Percentiles rank a stretch among this genome's conserved stretches.
Evolutionary conservation across 2,113 vertebrate species (phyloP).

Genomic region (Lampris incognitus): DNA sequence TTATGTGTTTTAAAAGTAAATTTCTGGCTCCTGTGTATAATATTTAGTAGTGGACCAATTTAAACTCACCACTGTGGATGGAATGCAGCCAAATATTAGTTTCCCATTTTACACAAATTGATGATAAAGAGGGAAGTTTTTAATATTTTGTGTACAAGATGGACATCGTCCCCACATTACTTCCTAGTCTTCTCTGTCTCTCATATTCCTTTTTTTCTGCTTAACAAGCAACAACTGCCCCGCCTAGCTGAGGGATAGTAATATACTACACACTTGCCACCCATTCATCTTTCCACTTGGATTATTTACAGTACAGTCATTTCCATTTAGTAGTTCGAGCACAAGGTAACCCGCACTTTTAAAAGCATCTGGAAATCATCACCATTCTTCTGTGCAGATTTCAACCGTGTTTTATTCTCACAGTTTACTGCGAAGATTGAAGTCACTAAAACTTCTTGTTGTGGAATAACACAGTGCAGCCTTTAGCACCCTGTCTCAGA

Average conservation of each 20-base stretch:
- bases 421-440: conserved; percentile 24
- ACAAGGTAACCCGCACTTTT: not conserved
- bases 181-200: too few relatives aligned
- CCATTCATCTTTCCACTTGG: not conserved
- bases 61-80: conserved; percentile 5
- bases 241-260: not conserved
- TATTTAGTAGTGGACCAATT: not conserved
- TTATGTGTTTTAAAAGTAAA: too few relatives aligned
- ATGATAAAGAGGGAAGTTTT: not conserved
- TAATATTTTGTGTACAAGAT: conserved; percentile 21
- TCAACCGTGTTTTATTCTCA: not conserved
- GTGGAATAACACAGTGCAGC: conserved; percentile 50
- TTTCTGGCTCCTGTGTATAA: too few relatives aligned
- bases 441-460: conserved; percentile 33
- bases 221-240: conserved; percentile 17
- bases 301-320: not conserved
- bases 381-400: too few relatives aligned
- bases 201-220: not conserved
- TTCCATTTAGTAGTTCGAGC: not conserved
- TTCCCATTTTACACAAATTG: too few relatives aligned
- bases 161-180: too few relatives aligned
- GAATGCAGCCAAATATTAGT: too few relatives aligned
- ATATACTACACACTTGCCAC: not conserved
- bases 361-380: not conserved
- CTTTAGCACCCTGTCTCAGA: conserved; percentile 30